A percentile compares a stretch with the other conserved stretches of the same genome.
Evolutionary conservation across 2,888 invertebrate genomes (phyloP).

Genomic region (Oasisia sp.): DNA sequence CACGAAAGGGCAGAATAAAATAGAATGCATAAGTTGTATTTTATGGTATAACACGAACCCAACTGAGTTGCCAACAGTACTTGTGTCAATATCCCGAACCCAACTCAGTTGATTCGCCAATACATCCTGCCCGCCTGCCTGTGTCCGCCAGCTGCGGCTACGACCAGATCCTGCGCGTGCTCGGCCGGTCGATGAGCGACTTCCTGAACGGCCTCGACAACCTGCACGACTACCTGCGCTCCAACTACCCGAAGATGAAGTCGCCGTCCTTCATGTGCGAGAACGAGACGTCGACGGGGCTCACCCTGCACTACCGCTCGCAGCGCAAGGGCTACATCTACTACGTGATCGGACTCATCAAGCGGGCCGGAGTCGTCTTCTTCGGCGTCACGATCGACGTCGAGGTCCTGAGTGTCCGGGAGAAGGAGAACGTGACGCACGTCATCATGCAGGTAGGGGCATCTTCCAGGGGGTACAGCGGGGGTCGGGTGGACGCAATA

Average conservation of each 20-base stretch:
- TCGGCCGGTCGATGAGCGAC: slow-evolving; percentile 91
- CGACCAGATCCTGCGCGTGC: slow-evolving; percentile 71
- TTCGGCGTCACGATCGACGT: slow-evolving; percentile 94
- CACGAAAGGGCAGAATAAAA: too few species aligned
- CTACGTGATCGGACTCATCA: slow-evolving; percentile 96
- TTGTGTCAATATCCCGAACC: slow-evolving; percentile 71
- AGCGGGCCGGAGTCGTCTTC: slow-evolving; percentile 85
- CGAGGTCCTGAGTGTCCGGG: slow-evolving; percentile 85
- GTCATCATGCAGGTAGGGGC: slow-evolving; percentile 83
- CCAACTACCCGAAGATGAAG: slow-evolving; percentile 87
- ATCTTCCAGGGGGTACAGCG: not conserved
- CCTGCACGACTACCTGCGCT: slow-evolving; percentile 95
- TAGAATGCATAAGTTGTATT: too few species aligned
- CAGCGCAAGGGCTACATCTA: slow-evolving; percentile 93
- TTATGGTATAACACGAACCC: slow-evolving; percentile 67
- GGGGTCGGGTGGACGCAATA: not conserved
- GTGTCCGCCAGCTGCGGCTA: slow-evolving; percentile 86
- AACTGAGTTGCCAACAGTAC: slow-evolving; percentile 83
- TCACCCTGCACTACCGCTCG: slow-evolving; percentile 84
- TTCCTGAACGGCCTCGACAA: slow-evolving; percentile 94
- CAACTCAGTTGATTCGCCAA: slow-evolving; percentile 87
- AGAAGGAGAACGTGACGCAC: slow-evolving; percentile 90
- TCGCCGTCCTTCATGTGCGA: slow-evolving; percentile 98
- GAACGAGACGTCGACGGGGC: slow-evolving; percentile 86
- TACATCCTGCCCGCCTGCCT: not conserved